phyloP scores from a whole-genome alignment of 23 tunicate genomes.

The Ascidia mentula region DNA sequence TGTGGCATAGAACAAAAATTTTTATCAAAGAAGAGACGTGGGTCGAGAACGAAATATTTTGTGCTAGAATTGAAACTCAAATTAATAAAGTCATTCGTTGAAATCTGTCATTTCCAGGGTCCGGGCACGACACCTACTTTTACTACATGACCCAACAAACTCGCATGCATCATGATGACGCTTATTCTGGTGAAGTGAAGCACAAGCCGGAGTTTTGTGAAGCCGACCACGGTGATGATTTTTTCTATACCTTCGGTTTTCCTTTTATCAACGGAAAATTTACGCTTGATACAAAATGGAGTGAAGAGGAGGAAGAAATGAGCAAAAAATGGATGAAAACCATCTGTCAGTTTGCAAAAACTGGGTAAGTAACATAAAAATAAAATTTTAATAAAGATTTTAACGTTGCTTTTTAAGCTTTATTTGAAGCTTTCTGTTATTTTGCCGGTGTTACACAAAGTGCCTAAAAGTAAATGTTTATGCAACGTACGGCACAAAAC shows the following conservation, averaged over 20 bases:
- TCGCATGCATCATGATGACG: constrained; percentile 1
- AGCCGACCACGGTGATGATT: constrained; percentile 26
- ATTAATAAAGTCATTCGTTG: too few relatives aligned
- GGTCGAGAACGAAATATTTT: too few relatives aligned
- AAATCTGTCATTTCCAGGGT: too few relatives aligned
- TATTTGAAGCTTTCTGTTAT: too few relatives aligned
- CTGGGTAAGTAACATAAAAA: constrained; percentile 8
- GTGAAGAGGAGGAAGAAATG: constrained; percentile 9
- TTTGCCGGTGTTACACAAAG: too few relatives aligned
- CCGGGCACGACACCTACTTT: not conserved
- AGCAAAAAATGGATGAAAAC: constrained; percentile 21
- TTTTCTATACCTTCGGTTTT: constrained; percentile 20
- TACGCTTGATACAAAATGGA: not conserved
- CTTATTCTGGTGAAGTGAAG: not conserved
- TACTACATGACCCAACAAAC: constrained; percentile 19
- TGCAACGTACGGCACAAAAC: too few relatives aligned
- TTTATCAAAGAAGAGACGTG: too few relatives aligned
- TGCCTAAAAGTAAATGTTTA: too few relatives aligned
- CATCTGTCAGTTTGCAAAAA: constrained; percentile 9
- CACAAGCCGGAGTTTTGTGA: constrained; percentile 18
- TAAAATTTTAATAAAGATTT: not conserved
- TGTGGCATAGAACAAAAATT: too few relatives aligned
- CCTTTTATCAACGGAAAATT: constrained; percentile 13
- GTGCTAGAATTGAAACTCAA: too few relatives aligned
- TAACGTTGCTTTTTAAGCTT: too few relatives aligned